Base-by-base conservation (phyloP, 1,140 invertebrate species). In the Zaprionus ornatus region DNA sequence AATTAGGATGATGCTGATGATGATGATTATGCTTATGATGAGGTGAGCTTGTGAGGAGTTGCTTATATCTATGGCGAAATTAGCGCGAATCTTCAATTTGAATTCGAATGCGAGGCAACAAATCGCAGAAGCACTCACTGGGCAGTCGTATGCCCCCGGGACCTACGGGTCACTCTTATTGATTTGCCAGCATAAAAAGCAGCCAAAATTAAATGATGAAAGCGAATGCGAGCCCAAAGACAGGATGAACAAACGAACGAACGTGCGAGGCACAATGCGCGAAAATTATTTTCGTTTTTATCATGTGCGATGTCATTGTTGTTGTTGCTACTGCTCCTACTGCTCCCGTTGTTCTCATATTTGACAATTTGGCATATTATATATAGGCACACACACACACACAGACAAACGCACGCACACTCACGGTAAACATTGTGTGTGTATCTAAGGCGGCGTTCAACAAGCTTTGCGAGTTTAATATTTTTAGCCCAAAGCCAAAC, bases 401-500 rank as follows among this genome's bases (percentile, higher is more conserved):
- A 5, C 29, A 52, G 54, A 50, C 68, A 71, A 15, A 40, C 37
- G 57, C 37, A 56, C 62, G 21, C 40, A 21, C 17, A 13, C 12
- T 15, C 25, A 65, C 64, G 61, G 50, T 56, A 57, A 60, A 60
- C 64, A 73, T 42, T 59, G 29, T 54, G 52, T 54, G 70, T 67
- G 56, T 77, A 65, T 78, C 79, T 70, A 87, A 80, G 67, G 67
- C 74, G 50, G 40, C 62, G 35, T 32, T 64, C 63, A 77, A 74
- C 70, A 77, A 73, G 72, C 80, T 79, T 68, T 70, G 72, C 71
- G 69, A 79, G 82, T 85, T 88, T 84, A 82, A 88, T 88, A 88
- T 88, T 90, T 88, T 88, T 88, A 88, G 85, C 85, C 72, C 52
- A 82, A 88, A 85, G 85, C 74, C 71, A 88, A 83, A 79, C 71